phyloP scores from a whole-genome alignment of 2,113 vertebrate genomes.

The Propithecus coquereli region DNA sequence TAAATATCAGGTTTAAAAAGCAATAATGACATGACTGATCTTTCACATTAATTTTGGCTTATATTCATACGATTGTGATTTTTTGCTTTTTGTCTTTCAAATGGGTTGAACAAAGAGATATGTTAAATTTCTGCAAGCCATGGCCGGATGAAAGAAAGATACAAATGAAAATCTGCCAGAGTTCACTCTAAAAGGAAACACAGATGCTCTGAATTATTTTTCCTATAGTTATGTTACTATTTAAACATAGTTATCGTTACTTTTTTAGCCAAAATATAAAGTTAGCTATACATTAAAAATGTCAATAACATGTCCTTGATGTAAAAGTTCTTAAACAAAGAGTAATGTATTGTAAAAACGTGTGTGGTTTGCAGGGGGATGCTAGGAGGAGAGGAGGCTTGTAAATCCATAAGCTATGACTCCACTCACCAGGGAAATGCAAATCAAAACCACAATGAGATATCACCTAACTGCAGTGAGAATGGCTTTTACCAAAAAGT shows the following conservation, averaged over 20 bases:
- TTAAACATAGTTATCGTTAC: neutral
- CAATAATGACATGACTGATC: neutral
- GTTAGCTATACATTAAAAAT: neutral
- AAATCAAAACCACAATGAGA: too few species aligned
- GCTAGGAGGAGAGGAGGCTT: fast-evolving
- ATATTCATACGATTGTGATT: neutral
- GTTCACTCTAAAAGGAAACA: neutral
- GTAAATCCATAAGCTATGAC: neutral
- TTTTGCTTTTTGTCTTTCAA: neutral
- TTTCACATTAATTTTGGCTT: neutral
- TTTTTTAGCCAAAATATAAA: neutral
- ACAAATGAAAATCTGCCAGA: neutral
- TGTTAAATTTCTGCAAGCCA: neutral
- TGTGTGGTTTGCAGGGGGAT: neutral
- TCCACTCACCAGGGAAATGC: too few species aligned
- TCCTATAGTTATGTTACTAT: neutral
- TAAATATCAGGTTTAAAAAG: neutral
- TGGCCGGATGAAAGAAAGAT: neutral
- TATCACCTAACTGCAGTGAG: too few species aligned
- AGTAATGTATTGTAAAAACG: neutral
- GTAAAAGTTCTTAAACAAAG: neutral
- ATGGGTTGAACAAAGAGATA: neutral
- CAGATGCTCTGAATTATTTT: neutral
- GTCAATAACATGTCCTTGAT: neutral
- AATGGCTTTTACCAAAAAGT: too few species aligned